These are phyloP conservation scores for Xenopus laevis DNA, from an alignment of 2,113 vertebrate species.

Conservation along the genomic window DNA sequence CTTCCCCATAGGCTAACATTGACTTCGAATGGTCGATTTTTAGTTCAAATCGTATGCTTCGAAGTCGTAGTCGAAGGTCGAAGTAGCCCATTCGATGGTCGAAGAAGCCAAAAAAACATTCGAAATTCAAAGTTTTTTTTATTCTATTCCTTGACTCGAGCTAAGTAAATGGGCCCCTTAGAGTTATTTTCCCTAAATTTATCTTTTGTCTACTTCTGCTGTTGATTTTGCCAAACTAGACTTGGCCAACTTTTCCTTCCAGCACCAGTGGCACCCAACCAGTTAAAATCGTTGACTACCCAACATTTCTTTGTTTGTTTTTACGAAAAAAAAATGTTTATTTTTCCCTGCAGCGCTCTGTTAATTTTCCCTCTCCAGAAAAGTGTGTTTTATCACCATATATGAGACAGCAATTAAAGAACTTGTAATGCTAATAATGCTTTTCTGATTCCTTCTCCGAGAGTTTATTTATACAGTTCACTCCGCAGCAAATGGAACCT, in stretches of 20 bases:
- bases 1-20: too few relatives aligned
- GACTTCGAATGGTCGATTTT: too few relatives aligned
- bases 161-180: too few relatives aligned
- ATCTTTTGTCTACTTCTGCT: too few relatives aligned
- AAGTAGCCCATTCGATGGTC: too few relatives aligned
- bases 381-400: background rate
- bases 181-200: too few relatives aligned
- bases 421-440: conserved; percentile 16
- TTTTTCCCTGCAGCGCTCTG: background rate
- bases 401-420: background rate
- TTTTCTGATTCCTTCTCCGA: background rate
- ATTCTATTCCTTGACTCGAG: too few relatives aligned
- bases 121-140: too few relatives aligned
- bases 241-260: background rate
- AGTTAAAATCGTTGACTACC: background rate
- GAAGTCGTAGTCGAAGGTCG: too few relatives aligned
- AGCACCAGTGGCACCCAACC: background rate
- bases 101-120: too few relatives aligned
- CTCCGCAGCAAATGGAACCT: background rate
- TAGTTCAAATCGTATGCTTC: too few relatives aligned
- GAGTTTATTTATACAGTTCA: conserved; percentile 13
- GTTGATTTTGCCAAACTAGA: too few relatives aligned
- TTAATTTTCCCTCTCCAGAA: background rate
- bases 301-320: background rate
- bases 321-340: background rate